Percentiles rank a stretch among this genome's conserved stretches.
Evolutionary conservation across 2,797 vertebrate species (phyloP).

Genomic region (Phataginus tricuspis): DNA sequence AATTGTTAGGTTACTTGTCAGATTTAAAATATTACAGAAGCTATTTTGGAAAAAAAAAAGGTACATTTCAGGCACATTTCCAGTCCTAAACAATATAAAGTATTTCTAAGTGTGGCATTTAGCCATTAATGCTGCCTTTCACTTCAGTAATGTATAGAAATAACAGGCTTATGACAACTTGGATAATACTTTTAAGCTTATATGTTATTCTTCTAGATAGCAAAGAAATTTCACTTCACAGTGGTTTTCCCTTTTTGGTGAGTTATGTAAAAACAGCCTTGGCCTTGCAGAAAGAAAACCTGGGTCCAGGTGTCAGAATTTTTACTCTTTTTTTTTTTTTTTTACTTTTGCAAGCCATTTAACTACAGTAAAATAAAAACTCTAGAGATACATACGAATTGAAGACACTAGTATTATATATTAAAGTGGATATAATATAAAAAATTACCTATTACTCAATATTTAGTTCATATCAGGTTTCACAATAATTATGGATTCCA

Average conservation of each 20-base stretch:
- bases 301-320: neutral
- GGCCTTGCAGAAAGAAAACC: neutral
- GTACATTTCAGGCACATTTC: conserved; percentile 61
- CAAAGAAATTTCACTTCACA: conserved; percentile 50
- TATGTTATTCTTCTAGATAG: conserved; percentile 43
- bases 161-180: conserved; percentile 59
- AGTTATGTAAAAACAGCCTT: conserved; percentile 22
- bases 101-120: conserved; percentile 51
- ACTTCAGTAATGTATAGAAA: conserved; percentile 48
- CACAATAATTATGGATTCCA: neutral
- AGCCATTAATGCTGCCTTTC: conserved; percentile 53
- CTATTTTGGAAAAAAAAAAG: neutral
- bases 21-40: conserved; percentile 61
- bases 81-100: conserved; percentile 52
- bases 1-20: conserved; percentile 59
- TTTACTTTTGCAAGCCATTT: conserved; percentile 18
- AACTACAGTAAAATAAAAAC: neutral
- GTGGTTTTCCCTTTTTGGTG: conserved; percentile 8
- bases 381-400: neutral
- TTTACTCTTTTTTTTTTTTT: neutral
- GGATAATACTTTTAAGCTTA: conserved; percentile 56
- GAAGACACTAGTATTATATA: neutral
- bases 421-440: neutral
- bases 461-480: conserved; percentile 21
- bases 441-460: neutral